Conservation (phyloP, 2,797 vertebrate species). For the Megalops cyprinoides region DNA sequence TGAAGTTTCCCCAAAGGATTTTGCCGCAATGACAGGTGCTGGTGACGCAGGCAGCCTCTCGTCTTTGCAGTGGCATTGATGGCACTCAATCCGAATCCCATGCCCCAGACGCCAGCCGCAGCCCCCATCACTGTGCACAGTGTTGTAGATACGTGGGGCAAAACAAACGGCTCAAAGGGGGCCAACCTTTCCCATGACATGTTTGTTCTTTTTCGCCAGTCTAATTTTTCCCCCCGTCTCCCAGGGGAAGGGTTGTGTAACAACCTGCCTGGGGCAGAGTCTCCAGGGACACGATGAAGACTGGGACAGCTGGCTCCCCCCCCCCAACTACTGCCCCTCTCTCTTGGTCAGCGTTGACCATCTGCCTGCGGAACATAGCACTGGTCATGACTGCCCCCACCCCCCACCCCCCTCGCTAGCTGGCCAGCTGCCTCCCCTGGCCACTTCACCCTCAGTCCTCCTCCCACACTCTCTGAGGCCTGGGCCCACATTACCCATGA, state of each 20-base stretch:
- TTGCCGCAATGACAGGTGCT: slow-evolving; percentile 49
- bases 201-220: slow-evolving; percentile 42
- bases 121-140: background rate
- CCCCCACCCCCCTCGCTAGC: slow-evolving; percentile 29
- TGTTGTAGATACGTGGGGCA: background rate
- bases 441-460: slow-evolving; percentile 3
- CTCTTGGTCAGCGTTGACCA: slow-evolving; percentile 61
- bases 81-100: no score
- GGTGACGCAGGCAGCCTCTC: slow-evolving; percentile 19
- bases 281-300: slow-evolving; percentile 44
- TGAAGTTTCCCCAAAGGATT: slow-evolving; percentile 11
- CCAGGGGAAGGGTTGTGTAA: slow-evolving; percentile 43
- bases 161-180: slow-evolving; percentile 20
- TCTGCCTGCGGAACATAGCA: slow-evolving; percentile 60
- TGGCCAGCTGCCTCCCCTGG: slow-evolving; percentile 1
- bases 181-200: slow-evolving; percentile 52
- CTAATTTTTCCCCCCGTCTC: slow-evolving; percentile 42
- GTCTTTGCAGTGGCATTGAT: background rate
- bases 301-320: slow-evolving; percentile 68
- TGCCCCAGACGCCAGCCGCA: background rate
- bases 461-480: background rate
- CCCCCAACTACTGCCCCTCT: slow-evolving; percentile 17
- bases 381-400: slow-evolving; percentile 23
- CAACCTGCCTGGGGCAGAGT: slow-evolving; percentile 37
- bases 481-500: background rate